phyloP scores from a whole-genome alignment of 2,797 vertebrate species.

The Pelobates cultripes region DNA sequence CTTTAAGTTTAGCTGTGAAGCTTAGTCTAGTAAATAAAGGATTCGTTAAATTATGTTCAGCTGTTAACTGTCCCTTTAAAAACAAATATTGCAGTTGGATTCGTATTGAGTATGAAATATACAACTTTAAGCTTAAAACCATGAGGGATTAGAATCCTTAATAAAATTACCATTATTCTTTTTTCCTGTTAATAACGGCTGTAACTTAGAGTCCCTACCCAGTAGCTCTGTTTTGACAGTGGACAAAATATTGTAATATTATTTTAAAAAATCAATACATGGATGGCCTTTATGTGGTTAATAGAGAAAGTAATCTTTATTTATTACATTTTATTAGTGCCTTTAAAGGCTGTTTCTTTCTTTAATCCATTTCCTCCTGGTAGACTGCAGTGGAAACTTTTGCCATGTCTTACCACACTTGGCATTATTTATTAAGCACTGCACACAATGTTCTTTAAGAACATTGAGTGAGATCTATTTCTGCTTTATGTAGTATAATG shows the following conservation, averaged over 20 bases:
- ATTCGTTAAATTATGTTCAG: too few species aligned
- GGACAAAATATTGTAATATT: constrained; percentile 14
- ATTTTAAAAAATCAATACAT: not conserved
- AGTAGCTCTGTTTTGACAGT: not conserved
- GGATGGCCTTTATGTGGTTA: not conserved
- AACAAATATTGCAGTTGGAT: not conserved
- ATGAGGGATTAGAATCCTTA: not conserved
- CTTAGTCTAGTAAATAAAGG: too few species aligned
- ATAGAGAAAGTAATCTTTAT: constrained; percentile 4
- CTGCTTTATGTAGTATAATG: not conserved
- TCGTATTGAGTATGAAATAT: not conserved
- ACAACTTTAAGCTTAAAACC: too few species aligned
- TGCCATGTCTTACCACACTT: not conserved
- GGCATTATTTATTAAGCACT: too few species aligned
- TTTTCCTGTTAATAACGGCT: not conserved
- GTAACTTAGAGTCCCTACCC: not conserved
- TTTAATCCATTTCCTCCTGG: not conserved
- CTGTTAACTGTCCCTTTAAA: not conserved
- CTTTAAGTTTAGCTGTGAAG: too few species aligned
- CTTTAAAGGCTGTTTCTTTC: constrained; percentile 1
- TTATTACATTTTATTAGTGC: constrained; percentile 4
- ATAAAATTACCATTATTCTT: not conserved
- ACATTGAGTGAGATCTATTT: not conserved
- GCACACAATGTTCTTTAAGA: not conserved
- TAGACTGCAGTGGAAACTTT: not conserved